phyloP scores from a whole-genome alignment of 2,888 invertebrate species.

The Polydrusus cervinus region DNA sequence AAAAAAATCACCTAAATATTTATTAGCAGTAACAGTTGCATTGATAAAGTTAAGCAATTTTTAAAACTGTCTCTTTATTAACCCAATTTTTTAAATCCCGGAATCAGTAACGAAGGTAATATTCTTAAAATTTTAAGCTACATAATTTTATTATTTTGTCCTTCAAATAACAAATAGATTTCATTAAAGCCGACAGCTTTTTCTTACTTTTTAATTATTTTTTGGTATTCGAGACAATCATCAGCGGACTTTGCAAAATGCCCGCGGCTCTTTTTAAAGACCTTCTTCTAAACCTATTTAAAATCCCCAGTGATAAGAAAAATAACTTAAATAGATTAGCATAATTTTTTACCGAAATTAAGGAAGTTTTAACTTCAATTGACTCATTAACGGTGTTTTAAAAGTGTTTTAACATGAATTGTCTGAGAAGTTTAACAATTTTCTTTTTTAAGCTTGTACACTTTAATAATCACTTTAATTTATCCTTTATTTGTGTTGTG shows the following conservation, averaged over 20 bases:
- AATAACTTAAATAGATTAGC: slow-evolving; percentile 37
- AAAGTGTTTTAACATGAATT: slow-evolving; percentile 12
- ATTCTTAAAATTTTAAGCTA: slow-evolving; percentile 9
- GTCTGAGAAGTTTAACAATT: slow-evolving; percentile 14
- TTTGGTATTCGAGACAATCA: slow-evolving; percentile 30
- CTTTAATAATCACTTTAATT: neutral
- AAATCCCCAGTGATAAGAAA: slow-evolving; percentile 31
- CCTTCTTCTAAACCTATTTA: slow-evolving; percentile 27
- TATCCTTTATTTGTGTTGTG: neutral
- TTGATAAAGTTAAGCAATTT: neutral
- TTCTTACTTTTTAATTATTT: slow-evolving; percentile 35
- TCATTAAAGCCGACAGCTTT: slow-evolving; percentile 36
- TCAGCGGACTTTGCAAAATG: slow-evolving; percentile 17
- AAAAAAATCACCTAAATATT: too few species aligned
- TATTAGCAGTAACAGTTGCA: too few species aligned
- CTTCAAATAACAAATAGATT: slow-evolving; percentile 25
- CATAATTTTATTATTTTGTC: slow-evolving; percentile 16
- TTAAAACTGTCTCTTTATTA: neutral
- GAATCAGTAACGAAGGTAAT: slow-evolving; percentile 9
- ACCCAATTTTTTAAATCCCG: neutral
- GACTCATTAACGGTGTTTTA: slow-evolving; percentile 15
- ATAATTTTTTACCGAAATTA: slow-evolving; percentile 32
- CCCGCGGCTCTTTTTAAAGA: slow-evolving; percentile 27
- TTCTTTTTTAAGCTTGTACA: neutral
- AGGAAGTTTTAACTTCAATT: slow-evolving; percentile 23